phyloP scores from a whole-genome alignment of 2,797 vertebrate species.

The Carduelis carduelis region DNA sequence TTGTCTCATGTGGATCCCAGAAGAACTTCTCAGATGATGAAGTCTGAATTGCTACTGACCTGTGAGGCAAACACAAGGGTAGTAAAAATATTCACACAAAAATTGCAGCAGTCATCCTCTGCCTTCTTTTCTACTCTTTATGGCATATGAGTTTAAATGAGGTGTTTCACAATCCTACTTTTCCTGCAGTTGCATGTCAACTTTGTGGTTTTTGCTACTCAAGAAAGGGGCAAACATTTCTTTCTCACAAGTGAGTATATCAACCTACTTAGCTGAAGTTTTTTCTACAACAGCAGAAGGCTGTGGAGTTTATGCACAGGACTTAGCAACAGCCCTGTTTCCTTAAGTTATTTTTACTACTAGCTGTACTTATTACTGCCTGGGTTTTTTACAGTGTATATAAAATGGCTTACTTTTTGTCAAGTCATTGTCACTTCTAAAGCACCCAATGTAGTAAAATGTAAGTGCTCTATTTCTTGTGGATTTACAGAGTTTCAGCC shows the following conservation, averaged over 20 bases:
- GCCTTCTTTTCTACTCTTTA: neutral
- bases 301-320: neutral
- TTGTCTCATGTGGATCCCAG: neutral
- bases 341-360: neutral
- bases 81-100: neutral
- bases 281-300: neutral
- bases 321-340: neutral
- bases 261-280: neutral
- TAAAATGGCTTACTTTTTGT: conserved; percentile 10
- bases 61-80: neutral
- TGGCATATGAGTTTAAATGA: neutral
- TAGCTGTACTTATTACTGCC: neutral
- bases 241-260: neutral
- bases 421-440: conserved; percentile 24
- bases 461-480: neutral
- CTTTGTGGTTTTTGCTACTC: neutral
- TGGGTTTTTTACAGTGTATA: neutral
- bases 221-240: neutral
- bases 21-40: neutral
- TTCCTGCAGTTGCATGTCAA: neutral
- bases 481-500: conserved; percentile 20
- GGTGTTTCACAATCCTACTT: neutral
- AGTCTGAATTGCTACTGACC: neutral
- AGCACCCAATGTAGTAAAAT: neutral
- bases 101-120: neutral